These are phyloP conservation scores for Cyphomyrmex costatus DNA, from an alignment of 1,140 invertebrate species.

Conservation along the genomic window DNA sequence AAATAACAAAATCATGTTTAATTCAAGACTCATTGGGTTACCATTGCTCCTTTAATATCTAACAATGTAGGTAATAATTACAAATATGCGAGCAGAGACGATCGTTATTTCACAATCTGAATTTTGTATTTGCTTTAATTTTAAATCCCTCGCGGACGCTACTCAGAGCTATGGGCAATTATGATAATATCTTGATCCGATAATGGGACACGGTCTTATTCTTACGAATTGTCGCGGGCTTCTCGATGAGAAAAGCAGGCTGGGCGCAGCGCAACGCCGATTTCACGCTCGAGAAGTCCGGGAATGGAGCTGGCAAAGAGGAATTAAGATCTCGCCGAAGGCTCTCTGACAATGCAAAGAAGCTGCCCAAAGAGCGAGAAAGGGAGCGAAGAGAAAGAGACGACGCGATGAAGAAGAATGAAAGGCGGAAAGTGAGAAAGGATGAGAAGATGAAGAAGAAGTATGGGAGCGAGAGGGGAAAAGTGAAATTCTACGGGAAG, in stretches of 20 bases:
- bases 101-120: conserved; percentile 55
- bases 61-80: not conserved
- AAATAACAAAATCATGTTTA: too few relatives aligned
- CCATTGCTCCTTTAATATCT: too few relatives aligned
- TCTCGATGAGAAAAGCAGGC: conserved; percentile 41
- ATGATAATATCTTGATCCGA: conserved; percentile 78
- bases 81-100: not conserved
- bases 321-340: conserved; percentile 76
- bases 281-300: conserved; percentile 75
- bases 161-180: conserved; percentile 69
- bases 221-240: conserved; percentile 74
- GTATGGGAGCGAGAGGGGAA: not conserved
- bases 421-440: conserved; percentile 4
- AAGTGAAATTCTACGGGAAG: conserved; percentile 25
- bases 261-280: conserved; percentile 59
- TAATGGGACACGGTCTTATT: conserved; percentile 77
- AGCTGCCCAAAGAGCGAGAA: conserved; percentile 43
- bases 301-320: conserved; percentile 75
- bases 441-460: conserved; percentile 33
- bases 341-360: conserved; percentile 73
- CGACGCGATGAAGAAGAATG: not conserved
- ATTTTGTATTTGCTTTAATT: conserved; percentile 73
- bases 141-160: conserved; percentile 57
- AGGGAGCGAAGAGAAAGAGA: conserved; percentile 35
- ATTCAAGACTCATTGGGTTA: too few relatives aligned